Evolutionary conservation across 2,797 vertebrate genomes (phyloP), one percentile per base, ranked within the genome.

Genomic region (Falco naumanni): DNA sequence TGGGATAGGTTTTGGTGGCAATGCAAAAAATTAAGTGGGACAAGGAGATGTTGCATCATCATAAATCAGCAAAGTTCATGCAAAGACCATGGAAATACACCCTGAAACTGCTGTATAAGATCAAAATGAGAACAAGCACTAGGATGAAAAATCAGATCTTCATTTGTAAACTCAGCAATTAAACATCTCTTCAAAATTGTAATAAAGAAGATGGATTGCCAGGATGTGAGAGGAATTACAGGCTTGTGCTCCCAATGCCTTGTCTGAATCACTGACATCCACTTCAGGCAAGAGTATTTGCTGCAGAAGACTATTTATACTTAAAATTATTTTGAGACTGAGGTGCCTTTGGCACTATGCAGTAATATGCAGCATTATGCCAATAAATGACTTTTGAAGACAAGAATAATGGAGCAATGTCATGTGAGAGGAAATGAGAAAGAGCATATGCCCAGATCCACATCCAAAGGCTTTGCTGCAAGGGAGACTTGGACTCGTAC

Each of bases 361-460:
- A 72, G 69, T 89, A 91, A 64, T 71, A 64, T 4, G 5, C 26
- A 81, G 18, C 47, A 59, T 68, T 74, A 54, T 59, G 70, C 85
- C 85, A 95, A 79, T 51, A 93, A 76, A 81, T 79, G 3, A 84
- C 61, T 91, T 94, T 47, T 72, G 84, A 87, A 88, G 61, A 78
- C 48, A 91, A 94, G 80, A 94, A 94, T 95, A 96, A 84, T 86
- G 29, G 33, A 95, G 14, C 47, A 81, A 61, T 61, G 76, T 84
- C 91, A 94, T 91, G 91, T 84, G 82, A 96, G 95, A 94, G 92
- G 94, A 96, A 97, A 87, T 45, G 63, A 94, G 72, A 88, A 93
- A 89, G 63, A 88, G 72, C 78, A 91, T 82, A 92, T 29, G 7
- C 90, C 94, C 86, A 87, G 47, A 82, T 79, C 72, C 77, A 92